Conservation (phyloP, 2,888 invertebrate genomes). For the Meliscaeva auricollis region DNA sequence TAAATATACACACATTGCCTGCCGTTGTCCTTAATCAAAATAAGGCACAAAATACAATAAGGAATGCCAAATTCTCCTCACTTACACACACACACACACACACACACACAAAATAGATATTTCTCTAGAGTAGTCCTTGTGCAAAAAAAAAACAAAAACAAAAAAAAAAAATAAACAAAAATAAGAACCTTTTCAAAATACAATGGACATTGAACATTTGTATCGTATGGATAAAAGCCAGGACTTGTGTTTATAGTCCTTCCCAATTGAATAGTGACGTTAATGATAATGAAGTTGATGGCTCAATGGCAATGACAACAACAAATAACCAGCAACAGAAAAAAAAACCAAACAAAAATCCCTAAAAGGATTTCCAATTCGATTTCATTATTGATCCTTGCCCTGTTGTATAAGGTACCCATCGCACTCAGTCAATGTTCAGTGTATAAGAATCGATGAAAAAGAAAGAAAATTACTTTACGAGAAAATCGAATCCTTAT, state of each 20-base stretch:
- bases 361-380: conserved; percentile 74
- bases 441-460: background rate
- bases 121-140: conserved; percentile 4
- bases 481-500: conserved; percentile 56
- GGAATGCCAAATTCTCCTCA: background rate
- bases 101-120: background rate
- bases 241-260: conserved; percentile 52
- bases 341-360: too few relatives aligned
- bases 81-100: background rate
- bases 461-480: conserved; percentile 47
- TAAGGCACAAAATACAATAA: conserved; percentile 36
- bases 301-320: conserved; percentile 47
- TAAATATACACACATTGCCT: background rate
- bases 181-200: conserved; percentile 8
- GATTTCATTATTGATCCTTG: conserved; percentile 65
- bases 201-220: too few relatives aligned
- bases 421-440: background rate
- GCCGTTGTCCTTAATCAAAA: conserved; percentile 31
- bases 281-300: conserved; percentile 75
- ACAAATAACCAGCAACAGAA: background rate
- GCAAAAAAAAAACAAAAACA: background rate
- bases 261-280: conserved; percentile 74
- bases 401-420: background rate
- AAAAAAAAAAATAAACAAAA: background rate
- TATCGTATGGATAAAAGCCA: conserved; percentile 16